Evolutionary conservation across 2,113 vertebrate genomes (phyloP).

Genomic region (Cinclus mexicanus): DNA sequence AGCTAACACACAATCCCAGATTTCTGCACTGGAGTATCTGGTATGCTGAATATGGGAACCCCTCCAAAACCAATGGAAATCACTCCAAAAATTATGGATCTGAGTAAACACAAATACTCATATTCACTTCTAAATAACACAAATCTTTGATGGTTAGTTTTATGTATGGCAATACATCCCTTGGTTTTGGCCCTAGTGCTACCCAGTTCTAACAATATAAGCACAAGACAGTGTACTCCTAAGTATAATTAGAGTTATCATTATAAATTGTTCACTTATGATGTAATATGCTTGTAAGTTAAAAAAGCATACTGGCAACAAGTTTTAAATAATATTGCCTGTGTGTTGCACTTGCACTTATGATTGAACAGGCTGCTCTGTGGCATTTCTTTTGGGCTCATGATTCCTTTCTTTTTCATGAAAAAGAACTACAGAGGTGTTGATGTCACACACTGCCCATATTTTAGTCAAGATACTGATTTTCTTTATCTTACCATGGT

Average conservation of each 20-base stretch:
- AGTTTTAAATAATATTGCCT: neutral
- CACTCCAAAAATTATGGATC: neutral
- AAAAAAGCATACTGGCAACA: slow-evolving; percentile 1
- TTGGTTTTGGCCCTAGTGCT: neutral
- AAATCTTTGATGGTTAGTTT: neutral
- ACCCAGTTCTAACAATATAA: neutral
- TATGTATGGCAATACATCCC: neutral
- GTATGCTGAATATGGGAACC: neutral
- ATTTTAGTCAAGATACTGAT: neutral
- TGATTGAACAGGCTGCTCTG: slow-evolving; percentile 17
- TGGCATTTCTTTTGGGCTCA: neutral
- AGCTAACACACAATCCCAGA: neutral
- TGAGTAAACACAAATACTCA: neutral
- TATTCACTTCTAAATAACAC: neutral
- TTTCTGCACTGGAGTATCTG: neutral
- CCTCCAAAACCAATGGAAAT: neutral
- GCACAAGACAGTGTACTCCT: slow-evolving; percentile 27
- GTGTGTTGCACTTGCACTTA: neutral
- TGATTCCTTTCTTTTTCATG: neutral
- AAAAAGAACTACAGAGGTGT: neutral
- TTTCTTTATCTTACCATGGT: slow-evolving; percentile 84
- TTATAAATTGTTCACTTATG: slow-evolving; percentile 16
- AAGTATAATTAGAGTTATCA: slow-evolving; percentile 33
- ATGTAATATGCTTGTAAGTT: neutral
- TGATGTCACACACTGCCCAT: neutral